A percentile compares a stretch with the other conserved stretches of the same genome.
Evolutionary conservation across 1,140 invertebrate species (phyloP).

Genomic region (Gonatopus flavifemur): DNA sequence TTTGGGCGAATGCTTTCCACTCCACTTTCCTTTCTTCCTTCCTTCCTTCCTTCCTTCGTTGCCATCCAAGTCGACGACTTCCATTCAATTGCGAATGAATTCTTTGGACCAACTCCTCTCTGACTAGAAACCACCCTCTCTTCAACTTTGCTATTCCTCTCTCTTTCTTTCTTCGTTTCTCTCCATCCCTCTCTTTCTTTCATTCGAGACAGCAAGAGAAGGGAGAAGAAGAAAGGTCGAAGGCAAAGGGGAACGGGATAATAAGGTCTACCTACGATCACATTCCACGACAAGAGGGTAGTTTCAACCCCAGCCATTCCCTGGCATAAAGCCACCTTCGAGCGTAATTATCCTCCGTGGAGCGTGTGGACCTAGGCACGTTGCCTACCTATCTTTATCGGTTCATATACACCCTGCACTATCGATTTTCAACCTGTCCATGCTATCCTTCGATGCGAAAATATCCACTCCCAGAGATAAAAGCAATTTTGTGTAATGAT

Average conservation of each 20-base stretch:
- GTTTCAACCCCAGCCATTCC: slow-evolving; percentile 15
- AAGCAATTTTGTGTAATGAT: too few relatives aligned
- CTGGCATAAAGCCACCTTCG: slow-evolving; percentile 9
- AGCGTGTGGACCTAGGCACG: neutral
- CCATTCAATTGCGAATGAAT: slow-evolving; percentile 26
- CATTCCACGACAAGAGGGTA: slow-evolving; percentile 15
- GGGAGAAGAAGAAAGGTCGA: slow-evolving; percentile 12
- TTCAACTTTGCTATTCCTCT: too few relatives aligned
- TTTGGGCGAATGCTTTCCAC: too few relatives aligned
- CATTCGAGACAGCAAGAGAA: too few relatives aligned
- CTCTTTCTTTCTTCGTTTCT: slow-evolving; percentile 11
- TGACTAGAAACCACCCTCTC: too few relatives aligned
- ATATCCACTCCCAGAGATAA: too few relatives aligned
- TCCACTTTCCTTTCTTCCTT: neutral
- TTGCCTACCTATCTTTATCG: neutral
- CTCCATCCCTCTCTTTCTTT: slow-evolving; percentile 1
- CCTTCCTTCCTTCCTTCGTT: too few relatives aligned
- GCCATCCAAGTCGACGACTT: neutral
- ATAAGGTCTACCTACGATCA: slow-evolving; percentile 26
- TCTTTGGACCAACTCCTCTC: too few relatives aligned
- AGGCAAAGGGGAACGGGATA: slow-evolving; percentile 18
- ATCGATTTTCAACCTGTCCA: too few relatives aligned
- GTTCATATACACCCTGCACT: too few relatives aligned
- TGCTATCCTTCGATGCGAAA: too few relatives aligned
- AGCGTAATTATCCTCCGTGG: slow-evolving; percentile 18